Evolutionary conservation across 2,888 invertebrate species (phyloP), one percentile per base, ranked within the genome.

Genomic region (Ctena decussata): DNA sequence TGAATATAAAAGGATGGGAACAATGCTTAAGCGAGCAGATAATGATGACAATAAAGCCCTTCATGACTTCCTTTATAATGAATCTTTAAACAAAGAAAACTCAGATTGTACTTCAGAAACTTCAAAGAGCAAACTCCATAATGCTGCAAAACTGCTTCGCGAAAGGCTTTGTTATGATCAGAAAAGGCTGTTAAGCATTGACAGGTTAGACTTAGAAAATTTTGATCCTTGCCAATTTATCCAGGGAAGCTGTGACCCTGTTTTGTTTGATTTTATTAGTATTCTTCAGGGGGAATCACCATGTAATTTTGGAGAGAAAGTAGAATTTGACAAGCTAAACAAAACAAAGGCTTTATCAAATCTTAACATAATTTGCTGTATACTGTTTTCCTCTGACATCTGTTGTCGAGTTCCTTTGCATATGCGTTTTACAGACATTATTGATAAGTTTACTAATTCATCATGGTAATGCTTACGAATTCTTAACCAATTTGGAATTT

Each of bases 381-480:
- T 53, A 12, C 21, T 12, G 5, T 15, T 18, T 53, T 8, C 21
- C 24, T 6, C 6, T 53, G 5, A 5, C 53, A 5, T 53, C 5
- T 18, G 53, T 53, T 53, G 53, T 21, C n/a, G 5, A n/a, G 18
- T 53, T 5, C 53, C 53, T 53, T 53, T 53, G n/a, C 53, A 15
- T 53, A 53, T 53, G 53, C 53, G 8, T 11, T 18, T 74, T 46
- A 18, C 74, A 24, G 74, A 49, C 35, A 35, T 74, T 18, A 74
- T 74, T 49, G 74, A 74, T 49, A 74, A 74, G 24, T 74, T n/a
- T 27, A 74, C 74, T 5, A 74, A 46, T 30, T 49, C 74, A 27
- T 74, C 74, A 5, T 53, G 12, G 5, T 11, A 53, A 8, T 53
- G 53, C n/a, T n/a, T 53, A n/a, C 8, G 27, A 49, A 44, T 49